A percentile compares a stretch with the other conserved stretches of the same genome.
Evolutionary conservation across 1,140 invertebrate species (phyloP).

Genomic region (Calephelis nemesis): DNA sequence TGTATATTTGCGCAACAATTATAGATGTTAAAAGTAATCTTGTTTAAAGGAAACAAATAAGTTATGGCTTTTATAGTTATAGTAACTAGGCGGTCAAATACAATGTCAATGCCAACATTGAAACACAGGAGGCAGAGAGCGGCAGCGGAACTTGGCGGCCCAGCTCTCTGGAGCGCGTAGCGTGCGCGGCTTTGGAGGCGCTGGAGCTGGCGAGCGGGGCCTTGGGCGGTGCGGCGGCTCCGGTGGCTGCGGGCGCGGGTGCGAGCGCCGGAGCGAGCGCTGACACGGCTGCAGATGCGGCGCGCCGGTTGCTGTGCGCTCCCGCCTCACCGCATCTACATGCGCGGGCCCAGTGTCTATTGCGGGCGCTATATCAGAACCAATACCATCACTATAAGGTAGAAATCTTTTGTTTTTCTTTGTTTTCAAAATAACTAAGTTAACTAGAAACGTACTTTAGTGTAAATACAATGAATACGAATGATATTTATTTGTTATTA

Average conservation of each 20-base stretch:
- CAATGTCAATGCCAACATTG: background rate
- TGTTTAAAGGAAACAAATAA: too few species aligned
- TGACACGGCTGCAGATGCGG: conserved; percentile 63
- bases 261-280: conserved; percentile 41
- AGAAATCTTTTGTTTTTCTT: background rate
- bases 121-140: conserved; percentile 47
- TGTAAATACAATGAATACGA: too few species aligned
- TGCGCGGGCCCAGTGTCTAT: conserved; percentile 87
- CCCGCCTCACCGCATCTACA: conserved; percentile 90
- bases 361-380: conserved; percentile 90
- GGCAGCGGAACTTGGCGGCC: conserved; percentile 57
- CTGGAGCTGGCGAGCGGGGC: conserved; percentile 52
- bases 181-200: conserved; percentile 69
- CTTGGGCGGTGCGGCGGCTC: conserved; percentile 37
- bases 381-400: conserved; percentile 93
- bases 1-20: too few species aligned
- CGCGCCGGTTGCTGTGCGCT: conserved; percentile 89
- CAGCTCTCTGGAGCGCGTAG: conserved; percentile 66
- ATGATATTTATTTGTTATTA: too few species aligned
- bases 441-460: too few species aligned
- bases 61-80: background rate
- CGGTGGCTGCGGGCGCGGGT: conserved; percentile 33
- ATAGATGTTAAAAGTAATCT: too few species aligned
- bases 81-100: background rate
- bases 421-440: background rate